phyloP scores from a whole-genome alignment of 2,797 vertebrate genomes.

The Salmo trutta region DNA sequence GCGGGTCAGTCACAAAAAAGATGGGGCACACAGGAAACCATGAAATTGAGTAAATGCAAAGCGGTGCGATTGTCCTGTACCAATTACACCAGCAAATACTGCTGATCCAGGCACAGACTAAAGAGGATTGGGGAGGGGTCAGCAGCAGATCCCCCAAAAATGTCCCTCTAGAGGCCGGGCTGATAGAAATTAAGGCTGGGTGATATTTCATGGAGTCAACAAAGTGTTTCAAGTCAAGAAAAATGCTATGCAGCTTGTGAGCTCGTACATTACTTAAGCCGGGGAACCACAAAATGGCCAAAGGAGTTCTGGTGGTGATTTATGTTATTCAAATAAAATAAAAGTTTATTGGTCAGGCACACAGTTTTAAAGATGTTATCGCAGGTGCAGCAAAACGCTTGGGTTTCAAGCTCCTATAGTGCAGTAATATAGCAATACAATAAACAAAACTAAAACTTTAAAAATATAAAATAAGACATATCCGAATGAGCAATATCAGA shows the following conservation, averaged over 20 bases:
- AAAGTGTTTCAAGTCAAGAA: neutral
- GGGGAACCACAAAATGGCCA: neutral
- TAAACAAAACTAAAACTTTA: no score
- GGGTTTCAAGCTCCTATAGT: no score
- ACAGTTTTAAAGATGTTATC: no score
- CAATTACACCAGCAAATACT: slow-evolving; percentile 70
- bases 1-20: slow-evolving; percentile 37
- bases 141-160: slow-evolving; percentile 60
- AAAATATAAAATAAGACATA: no score
- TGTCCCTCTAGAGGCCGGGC: slow-evolving; percentile 39
- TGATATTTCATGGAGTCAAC: neutral
- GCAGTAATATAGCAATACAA: no score
- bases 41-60: slow-evolving; percentile 18
- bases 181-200: neutral
- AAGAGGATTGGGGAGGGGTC: slow-evolving; percentile 64
- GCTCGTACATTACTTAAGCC: neutral
- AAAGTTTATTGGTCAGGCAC: no score
- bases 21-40: slow-evolving; percentile 32
- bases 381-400: no score
- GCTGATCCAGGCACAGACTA: slow-evolving; percentile 72
- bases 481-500: no score
- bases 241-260: neutral
- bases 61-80: slow-evolving; percentile 13
- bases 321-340: neutral
- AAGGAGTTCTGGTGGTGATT: neutral